Evolutionary conservation across 2,888 invertebrate genomes (phyloP), one percentile per base, ranked within the genome.

Genomic region (Sinopyrophorus schimmeli): DNA sequence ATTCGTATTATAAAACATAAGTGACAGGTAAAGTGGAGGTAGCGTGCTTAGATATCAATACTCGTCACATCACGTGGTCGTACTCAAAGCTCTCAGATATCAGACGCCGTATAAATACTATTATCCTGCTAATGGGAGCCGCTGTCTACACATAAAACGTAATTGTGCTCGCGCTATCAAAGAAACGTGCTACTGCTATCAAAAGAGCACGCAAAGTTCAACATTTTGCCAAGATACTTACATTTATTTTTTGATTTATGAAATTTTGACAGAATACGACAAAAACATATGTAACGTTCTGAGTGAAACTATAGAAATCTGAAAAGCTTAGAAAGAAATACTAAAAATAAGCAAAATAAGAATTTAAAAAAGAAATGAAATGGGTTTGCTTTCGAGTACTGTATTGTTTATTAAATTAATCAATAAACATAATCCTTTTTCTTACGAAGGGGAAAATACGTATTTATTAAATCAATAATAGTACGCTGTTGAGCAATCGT

Each of bases 121-220:
- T 55, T 55, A 58, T 55, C 54, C 55, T 47, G 44, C 48, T 57
- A 57, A 57, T 57, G 57, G 55, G 50, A 37, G 44, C 24, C 38
- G 38, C 57, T 57, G 57, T 57, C 57, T 57, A 39, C 48, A 47
- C 43, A 55, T 57, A 57, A 57, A 57, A 55, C 48, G 55, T 55
- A 55, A 53, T 55, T 55, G 47, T 47, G 40, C 47, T 51, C 41
- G 40, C 31, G 54, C 48, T 54, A 54, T 52, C 54, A 54, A 52
- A 51, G 46, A 48, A 52, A 52, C 52, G 47, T 43, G 42, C 47
- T 42, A 32, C 39, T 28, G 50, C 48, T 54, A 54, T 56, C 54
- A 54, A 47, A 57, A 48, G 46, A 42, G 47, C 57, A 57, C 57
- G 57, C 57, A 57, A 57, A 47, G 54, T 53, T 54, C 49, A 57